Evolutionary conservation across 2,888 invertebrate genomes (phyloP).

Genomic region (Tiliacea citrago): DNA sequence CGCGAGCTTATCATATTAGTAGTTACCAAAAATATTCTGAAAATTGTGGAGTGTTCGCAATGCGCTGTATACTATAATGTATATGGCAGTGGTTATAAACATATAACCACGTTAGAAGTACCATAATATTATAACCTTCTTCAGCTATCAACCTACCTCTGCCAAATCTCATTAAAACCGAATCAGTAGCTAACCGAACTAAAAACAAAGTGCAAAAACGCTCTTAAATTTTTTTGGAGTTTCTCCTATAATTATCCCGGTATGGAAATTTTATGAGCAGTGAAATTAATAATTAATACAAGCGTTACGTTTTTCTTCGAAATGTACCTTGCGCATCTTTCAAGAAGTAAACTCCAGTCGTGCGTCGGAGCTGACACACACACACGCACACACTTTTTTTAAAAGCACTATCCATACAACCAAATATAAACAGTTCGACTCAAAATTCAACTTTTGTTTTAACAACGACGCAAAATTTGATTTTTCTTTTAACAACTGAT

Average conservation of each 20-base stretch:
- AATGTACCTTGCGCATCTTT: no score
- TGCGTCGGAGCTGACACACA: no score
- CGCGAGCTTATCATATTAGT: not conserved
- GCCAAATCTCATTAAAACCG: conserved; percentile 23
- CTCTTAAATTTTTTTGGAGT: not conserved
- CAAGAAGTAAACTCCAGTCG: no score
- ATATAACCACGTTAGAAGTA: not conserved
- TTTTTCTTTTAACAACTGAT: not conserved
- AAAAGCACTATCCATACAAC: not conserved
- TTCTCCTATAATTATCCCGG: no score
- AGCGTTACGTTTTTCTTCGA: no score
- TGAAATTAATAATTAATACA: no score
- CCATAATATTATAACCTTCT: conserved; percentile 4
- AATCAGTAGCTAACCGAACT: not conserved
- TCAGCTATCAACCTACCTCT: conserved; percentile 1
- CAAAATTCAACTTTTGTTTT: not conserved
- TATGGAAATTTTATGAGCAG: no score
- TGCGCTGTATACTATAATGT: no score
- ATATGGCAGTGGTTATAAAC: no score
- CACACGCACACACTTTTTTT: no score
- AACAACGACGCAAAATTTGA: not conserved
- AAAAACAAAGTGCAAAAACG: not conserved
- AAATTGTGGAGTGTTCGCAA: not conserved
- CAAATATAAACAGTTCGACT: not conserved
- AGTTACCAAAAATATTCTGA: not conserved